Conservation (phyloP, 2,888 invertebrate species). For the Sepioteuthis lessoniana region DNA sequence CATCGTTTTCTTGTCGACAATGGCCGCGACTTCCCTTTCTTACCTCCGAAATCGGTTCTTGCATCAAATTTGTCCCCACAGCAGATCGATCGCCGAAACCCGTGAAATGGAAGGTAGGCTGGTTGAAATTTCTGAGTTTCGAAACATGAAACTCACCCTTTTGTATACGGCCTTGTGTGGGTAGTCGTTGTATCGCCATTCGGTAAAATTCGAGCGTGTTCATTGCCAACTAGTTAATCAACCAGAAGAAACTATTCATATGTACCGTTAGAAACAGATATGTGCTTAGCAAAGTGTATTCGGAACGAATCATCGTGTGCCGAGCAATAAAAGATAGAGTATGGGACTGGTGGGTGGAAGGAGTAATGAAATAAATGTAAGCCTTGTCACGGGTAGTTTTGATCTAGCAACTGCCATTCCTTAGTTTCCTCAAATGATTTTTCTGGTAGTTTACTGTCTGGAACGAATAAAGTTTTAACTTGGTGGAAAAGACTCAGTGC, state of each 20-base stretch:
- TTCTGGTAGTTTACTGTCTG: too few relatives aligned
- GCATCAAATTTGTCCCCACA: not conserved
- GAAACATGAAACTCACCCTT: not conserved
- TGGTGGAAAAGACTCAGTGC: too few relatives aligned
- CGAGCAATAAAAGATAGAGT: not conserved
- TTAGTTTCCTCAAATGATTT: too few relatives aligned
- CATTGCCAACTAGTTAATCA: not conserved
- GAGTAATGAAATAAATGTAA: not conserved
- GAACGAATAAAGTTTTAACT: too few relatives aligned
- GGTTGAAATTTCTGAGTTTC: not conserved
- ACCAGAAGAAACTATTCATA: not conserved
- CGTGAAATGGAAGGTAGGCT: not conserved
- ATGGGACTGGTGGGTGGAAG: not conserved
- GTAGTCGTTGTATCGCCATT: not conserved
- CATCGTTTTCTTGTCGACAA: not conserved
- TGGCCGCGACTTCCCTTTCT: not conserved
- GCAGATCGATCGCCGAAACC: not conserved
- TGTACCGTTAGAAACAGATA: not conserved
- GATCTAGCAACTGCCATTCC: too few relatives aligned
- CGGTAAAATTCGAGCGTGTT: not conserved
- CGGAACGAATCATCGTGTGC: not conserved
- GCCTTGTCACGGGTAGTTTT: too few relatives aligned
- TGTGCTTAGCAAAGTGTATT: not conserved
- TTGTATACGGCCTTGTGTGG: not conserved
- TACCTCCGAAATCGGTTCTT: not conserved